phyloP scores from a whole-genome alignment of 2,888 invertebrate species.

The Acanthopleura granulata region DNA sequence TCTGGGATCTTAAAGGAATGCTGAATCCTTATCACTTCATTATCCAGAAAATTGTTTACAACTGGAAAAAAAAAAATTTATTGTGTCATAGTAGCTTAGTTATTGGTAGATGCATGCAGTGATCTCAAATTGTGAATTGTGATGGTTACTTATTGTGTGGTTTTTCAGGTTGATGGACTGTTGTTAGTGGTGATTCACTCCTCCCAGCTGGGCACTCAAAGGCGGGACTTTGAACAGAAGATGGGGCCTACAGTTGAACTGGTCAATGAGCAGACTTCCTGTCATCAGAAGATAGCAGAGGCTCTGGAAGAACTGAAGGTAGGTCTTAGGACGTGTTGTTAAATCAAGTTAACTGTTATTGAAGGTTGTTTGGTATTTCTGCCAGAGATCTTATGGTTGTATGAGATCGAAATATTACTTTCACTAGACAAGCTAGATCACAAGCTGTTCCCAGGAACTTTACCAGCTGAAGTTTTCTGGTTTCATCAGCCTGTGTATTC shows the following conservation, averaged over 20 bases:
- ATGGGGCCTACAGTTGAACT: constrained; percentile 63
- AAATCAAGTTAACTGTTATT: too few species aligned
- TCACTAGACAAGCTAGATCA: too few species aligned
- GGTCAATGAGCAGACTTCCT: constrained; percentile 70
- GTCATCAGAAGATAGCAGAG: constrained; percentile 75
- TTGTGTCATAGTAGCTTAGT: too few species aligned
- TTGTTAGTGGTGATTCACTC: constrained; percentile 70
- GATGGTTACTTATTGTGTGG: not conserved
- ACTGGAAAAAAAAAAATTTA: too few species aligned
- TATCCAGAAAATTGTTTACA: too few species aligned
- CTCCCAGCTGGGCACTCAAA: constrained; percentile 61
- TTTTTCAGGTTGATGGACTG: constrained; percentile 68
- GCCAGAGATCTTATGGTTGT: not conserved
- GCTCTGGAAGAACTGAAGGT: constrained; percentile 76
- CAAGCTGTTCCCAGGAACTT: too few species aligned
- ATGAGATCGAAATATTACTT: too few species aligned
- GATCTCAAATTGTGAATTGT: not conserved
- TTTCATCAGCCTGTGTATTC: too few species aligned
- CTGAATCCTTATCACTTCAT: too few species aligned
- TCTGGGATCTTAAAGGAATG: too few species aligned
- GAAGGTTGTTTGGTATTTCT: not conserved
- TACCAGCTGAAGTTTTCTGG: too few species aligned
- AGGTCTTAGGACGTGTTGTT: not conserved
- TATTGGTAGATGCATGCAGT: too few species aligned
- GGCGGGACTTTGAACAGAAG: constrained; percentile 63